Evolutionary conservation across 1,140 invertebrate genomes (phyloP).

Genomic region (Drosophila ananassae): DNA sequence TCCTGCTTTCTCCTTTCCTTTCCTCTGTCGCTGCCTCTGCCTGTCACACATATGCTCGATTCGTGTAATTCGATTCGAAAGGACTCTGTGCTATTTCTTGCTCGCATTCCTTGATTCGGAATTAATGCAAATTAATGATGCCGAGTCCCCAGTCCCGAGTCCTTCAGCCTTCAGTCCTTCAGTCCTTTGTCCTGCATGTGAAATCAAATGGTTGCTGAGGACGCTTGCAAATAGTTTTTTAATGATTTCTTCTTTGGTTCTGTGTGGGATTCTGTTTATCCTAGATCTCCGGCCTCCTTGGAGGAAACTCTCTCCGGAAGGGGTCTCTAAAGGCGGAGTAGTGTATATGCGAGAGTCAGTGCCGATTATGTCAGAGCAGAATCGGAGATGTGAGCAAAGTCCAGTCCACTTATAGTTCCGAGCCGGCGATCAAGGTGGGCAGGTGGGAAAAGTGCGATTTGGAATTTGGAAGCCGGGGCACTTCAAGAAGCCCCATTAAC

Average conservation of each 20-base stretch:
- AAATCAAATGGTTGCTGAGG: constrained; percentile 28
- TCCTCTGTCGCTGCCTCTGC: constrained; percentile 17
- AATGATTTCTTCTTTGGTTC: constrained; percentile 37
- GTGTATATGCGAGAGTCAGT: too few relatives aligned
- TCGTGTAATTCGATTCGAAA: constrained; percentile 79
- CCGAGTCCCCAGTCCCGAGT: neutral
- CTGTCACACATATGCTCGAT: constrained; percentile 74
- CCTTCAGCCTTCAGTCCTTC: neutral
- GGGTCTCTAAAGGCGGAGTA: too few relatives aligned
- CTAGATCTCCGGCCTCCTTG: too few relatives aligned
- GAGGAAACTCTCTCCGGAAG: too few relatives aligned
- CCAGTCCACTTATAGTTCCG: constrained; percentile 28
- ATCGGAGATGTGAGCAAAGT: neutral
- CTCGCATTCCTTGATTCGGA: constrained; percentile 78
- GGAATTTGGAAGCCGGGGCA: constrained; percentile 43
- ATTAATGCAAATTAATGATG: constrained; percentile 83
- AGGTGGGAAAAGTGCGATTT: neutral
- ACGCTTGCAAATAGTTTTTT: constrained; percentile 71
- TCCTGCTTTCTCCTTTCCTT: constrained; percentile 4
- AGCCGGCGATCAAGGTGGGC: constrained; percentile 30
- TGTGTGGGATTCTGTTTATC: neutral
- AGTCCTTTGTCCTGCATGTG: constrained; percentile 12
- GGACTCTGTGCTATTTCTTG: constrained; percentile 26
- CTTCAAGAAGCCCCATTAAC: constrained; percentile 81
- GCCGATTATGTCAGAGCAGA: neutral